Evolutionary conservation across 2,888 invertebrate genomes (phyloP), one percentile per base, ranked within the genome.

Genomic region (Ryuthela nishihirai): DNA sequence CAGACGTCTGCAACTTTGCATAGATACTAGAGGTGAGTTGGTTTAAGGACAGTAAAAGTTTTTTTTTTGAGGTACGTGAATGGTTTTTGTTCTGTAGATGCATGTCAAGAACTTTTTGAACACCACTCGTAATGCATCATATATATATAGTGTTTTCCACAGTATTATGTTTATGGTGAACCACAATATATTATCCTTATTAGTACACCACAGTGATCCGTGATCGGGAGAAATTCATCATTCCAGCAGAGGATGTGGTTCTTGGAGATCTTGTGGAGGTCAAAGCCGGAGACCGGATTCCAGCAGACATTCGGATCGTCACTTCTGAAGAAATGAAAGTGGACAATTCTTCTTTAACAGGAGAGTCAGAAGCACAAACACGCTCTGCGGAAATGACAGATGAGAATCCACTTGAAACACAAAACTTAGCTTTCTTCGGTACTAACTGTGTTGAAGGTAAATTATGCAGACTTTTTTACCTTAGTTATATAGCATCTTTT

Each of bases 341-440:
- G 1, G 48, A 49, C 23, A 38, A 48, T 15, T 44, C 34, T 3
- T 2, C 39, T 7, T n/a, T 54, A 12, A 54, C 23, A 1, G 26
- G 43, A 1, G 24, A 12, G 4, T 4, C n/a, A 2, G 42, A 42
- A 7, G 1, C 29, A 4, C 21, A 17, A 12, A 3, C 15, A 3
- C 53, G 52, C 15, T 39, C 47, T 24, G 26, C 69, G 3, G 71
- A 73, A 45, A 70, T 64, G 49, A 73, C 72, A 4, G 65, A 67
- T 53, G 68, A 69, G 12, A 72, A 72, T 55, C 71, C 72, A 6
- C 34, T 69, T 23, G 69, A 69, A 53, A 64, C 69, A 10, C 59
- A 63, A 58, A 70, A 70, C 60, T 25, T 70, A n/a, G 68, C 65
- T 17, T 70, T 69, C 45, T 68, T 67, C 40, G 67, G 69, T 10